Percentiles rank a stretch among this genome's conserved stretches.
Evolutionary conservation across 2,888 invertebrate genomes (phyloP).

Genomic region (Drosophila borborema): DNA sequence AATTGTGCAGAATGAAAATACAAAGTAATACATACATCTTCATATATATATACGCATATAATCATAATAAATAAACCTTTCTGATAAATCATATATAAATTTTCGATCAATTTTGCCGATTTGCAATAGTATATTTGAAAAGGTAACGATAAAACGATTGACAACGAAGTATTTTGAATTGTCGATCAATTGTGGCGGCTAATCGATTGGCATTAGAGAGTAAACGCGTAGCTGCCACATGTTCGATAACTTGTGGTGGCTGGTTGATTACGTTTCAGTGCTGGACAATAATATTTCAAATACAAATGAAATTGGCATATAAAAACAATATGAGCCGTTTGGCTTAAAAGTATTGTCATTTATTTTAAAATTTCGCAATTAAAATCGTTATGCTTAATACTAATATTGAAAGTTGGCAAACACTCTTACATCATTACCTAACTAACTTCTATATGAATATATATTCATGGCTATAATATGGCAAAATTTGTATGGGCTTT

Average conservation of each 20-base stretch:
- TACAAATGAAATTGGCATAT: neutral
- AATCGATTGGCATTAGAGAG: neutral
- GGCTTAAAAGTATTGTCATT: slow-evolving; percentile 71
- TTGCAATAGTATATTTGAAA: too few species aligned
- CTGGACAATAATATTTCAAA: neutral
- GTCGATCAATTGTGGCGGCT: slow-evolving; percentile 9
- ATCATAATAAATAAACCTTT: slow-evolving; percentile 1
- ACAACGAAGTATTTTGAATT: neutral
- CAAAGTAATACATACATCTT: slow-evolving; percentile 13
- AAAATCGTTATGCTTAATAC: slow-evolving; percentile 34
- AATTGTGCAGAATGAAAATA: slow-evolving; percentile 20
- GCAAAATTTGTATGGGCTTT: slow-evolving; percentile 43
- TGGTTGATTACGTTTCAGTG: slow-evolving; percentile 6
- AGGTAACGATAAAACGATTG: neutral
- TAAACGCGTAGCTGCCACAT: neutral
- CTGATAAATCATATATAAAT: neutral
- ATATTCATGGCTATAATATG: slow-evolving; percentile 43
- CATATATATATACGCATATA: neutral
- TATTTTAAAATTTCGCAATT: slow-evolving; percentile 58
- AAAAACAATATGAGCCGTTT: neutral
- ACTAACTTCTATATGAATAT: slow-evolving; percentile 26
- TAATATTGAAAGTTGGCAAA: slow-evolving; percentile 57
- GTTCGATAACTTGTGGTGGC: slow-evolving; percentile 16
- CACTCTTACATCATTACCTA: slow-evolving; percentile 27
- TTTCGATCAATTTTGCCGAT: neutral